Percentiles rank a stretch among this genome's conserved stretches.
Evolutionary conservation across 1,140 invertebrate genomes (phyloP).

Genomic region (Aporrectodea caliginosa): DNA sequence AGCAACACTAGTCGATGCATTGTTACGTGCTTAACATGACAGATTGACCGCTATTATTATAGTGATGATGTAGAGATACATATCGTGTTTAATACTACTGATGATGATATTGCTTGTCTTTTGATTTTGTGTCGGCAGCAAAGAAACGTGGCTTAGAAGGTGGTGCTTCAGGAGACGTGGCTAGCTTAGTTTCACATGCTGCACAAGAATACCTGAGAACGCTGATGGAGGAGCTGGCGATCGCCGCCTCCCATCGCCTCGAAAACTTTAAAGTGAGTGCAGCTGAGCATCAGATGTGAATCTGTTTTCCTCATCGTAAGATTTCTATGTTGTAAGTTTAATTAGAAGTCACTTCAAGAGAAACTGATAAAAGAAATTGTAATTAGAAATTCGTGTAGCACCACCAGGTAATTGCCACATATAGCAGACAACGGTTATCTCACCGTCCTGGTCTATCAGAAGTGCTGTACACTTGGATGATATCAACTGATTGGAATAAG

Average conservation of each 20-base stretch:
- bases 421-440: too few species aligned
- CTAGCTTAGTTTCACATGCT: constrained; percentile 88
- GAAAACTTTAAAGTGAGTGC: constrained; percentile 70
- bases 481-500: too few species aligned
- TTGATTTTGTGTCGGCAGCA: constrained; percentile 56
- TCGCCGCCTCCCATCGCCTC: constrained; percentile 89
- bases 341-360: too few species aligned
- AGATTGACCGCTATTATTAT: not conserved
- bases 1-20: not conserved
- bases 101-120: not conserved
- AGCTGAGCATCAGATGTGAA: too few species aligned
- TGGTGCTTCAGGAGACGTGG: constrained; percentile 81
- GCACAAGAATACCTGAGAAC: constrained; percentile 87
- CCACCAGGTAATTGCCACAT: too few species aligned
- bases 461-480: too few species aligned
- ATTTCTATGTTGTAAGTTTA: too few species aligned
- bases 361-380: too few species aligned
- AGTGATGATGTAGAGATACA: not conserved
- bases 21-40: not conserved
- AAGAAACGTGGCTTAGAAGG: constrained; percentile 73
- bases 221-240: constrained; percentile 84
- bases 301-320: too few species aligned
- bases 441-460: too few species aligned
- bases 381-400: too few species aligned
- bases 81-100: not conserved